Base-by-base conservation (phyloP, 2,113 vertebrate genomes). In the Psilopogon haemacephalus region DNA sequence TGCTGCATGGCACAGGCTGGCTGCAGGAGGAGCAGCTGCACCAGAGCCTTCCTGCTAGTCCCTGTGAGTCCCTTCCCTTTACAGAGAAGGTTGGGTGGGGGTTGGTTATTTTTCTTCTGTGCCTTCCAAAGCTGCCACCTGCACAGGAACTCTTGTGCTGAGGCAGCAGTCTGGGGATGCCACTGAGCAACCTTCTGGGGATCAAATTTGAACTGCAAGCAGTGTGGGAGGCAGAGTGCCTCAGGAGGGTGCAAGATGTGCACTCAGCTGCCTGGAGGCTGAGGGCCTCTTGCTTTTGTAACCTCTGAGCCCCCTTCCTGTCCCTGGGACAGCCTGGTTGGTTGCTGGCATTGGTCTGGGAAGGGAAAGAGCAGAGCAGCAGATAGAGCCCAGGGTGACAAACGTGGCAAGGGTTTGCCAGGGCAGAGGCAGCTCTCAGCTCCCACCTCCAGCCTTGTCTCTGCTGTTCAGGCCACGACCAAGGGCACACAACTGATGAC, bases 321-420 rank as follows among this genome's bases (percentile, higher is more conserved):
- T 85, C 55, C 64, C 12, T 42, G 50, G 78, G 27, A 72, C 33
- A 76, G 50, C 72, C 1, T 46, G 27, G 58, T 88, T 68, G 55
- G 78, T 84, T 95, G 65, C 84, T 62, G 17, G 56, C 79, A 69
- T 86, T 81, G 62, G 78, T 67, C 60, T 3, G 7, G 33, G 62
- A 78, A 90, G 2, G 6, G 73, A 91, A 93, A 94, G 93, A 95
- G 21, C 38, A 54, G 72, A 90, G 40, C 27, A 80, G 84, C 37
- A 91, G 81, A 72, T 35, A 56, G 56, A 89, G 44, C 21, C 18
- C 0, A 0, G 19, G 28, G 62, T 33, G 21, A 20, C 62, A 86
- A 90, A 88, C 84, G 77, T 12, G 10, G n/a, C 27, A 86, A 94
- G 86, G 38, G 28, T 30, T 67, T 94, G 75, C 23, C 80, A 83